phyloP scores from a whole-genome alignment of 2,888 invertebrate species.

The Seira ritae region DNA sequence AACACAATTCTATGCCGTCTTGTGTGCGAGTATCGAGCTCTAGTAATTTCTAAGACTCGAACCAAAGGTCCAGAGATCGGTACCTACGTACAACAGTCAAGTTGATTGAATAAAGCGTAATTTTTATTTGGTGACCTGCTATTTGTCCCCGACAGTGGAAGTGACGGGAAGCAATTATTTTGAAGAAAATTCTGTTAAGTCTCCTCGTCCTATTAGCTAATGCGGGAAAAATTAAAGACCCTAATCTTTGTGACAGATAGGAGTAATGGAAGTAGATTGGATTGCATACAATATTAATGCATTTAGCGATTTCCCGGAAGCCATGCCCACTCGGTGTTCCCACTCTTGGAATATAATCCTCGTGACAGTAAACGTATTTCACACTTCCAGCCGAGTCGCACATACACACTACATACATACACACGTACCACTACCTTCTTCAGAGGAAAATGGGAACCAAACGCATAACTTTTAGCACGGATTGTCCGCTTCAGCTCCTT shows the following conservation, averaged over 20 bases:
- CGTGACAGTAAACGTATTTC: too few relatives aligned
- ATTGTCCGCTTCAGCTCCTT: conserved; percentile 25
- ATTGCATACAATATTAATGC: conserved; percentile 58
- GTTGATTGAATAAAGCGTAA: conserved; percentile 38
- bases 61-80: not conserved
- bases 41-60: too few relatives aligned
- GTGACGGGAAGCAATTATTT: conserved; percentile 49
- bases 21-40: too few relatives aligned
- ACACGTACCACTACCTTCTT: too few relatives aligned
- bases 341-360: not conserved
- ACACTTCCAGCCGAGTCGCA: too few relatives aligned
- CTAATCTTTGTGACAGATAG: conserved; percentile 53
- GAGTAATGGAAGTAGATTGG: conserved; percentile 34
- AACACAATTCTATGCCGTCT: too few relatives aligned
- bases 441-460: too few relatives aligned
- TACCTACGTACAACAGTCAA: not conserved
- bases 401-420: too few relatives aligned
- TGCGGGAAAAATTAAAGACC: not conserved
- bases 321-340: conserved; percentile 24
- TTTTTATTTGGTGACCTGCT: conserved; percentile 39
- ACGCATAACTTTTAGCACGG: too few relatives aligned
- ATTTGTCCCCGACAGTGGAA: conserved; percentile 33
- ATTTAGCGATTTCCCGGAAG: conserved; percentile 54
- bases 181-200: conserved; percentile 22
- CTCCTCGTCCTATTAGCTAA: not conserved